Percentiles rank a stretch among this genome's conserved stretches.
Conservation (phyloP, 2,113 vertebrate genomes). For the Ctenodactylus gundi region DNA sequence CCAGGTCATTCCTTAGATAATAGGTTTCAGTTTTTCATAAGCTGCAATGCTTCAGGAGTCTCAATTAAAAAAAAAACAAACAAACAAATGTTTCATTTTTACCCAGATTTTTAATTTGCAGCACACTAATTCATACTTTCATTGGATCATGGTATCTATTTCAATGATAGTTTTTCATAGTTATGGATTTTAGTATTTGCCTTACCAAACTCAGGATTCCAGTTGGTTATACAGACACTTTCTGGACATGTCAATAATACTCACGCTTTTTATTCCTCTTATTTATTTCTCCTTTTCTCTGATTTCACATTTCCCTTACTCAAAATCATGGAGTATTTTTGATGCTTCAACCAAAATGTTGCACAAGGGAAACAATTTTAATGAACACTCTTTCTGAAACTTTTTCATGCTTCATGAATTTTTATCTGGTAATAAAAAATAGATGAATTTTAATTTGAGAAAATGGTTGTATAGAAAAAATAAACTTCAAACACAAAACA, state of each 20-base stretch:
- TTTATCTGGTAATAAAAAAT: background rate
- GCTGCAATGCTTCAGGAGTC: background rate
- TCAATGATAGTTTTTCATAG: background rate
- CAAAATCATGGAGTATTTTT: background rate
- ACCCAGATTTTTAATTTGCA: background rate
- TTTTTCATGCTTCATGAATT: background rate
- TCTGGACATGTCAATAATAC: background rate
- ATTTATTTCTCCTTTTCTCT: background rate
- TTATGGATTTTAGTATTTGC: background rate
- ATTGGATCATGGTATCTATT: background rate
- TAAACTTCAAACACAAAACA: background rate
- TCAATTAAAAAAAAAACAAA: constrained; percentile 17
- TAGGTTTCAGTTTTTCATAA: background rate
- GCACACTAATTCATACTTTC: background rate
- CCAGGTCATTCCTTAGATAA: background rate
- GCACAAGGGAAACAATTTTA: background rate
- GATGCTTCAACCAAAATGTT: background rate
- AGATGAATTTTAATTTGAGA: background rate
- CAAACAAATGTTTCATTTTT: background rate
- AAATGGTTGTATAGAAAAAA: background rate
- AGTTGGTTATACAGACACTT: background rate
- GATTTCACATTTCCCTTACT: background rate
- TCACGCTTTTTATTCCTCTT: background rate
- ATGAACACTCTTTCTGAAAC: background rate
- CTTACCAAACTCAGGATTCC: background rate